Evolutionary conservation across 2,797 vertebrate genomes (phyloP), one percentile per base, ranked within the genome.

Genomic region (Darevskia mixta): DNA sequence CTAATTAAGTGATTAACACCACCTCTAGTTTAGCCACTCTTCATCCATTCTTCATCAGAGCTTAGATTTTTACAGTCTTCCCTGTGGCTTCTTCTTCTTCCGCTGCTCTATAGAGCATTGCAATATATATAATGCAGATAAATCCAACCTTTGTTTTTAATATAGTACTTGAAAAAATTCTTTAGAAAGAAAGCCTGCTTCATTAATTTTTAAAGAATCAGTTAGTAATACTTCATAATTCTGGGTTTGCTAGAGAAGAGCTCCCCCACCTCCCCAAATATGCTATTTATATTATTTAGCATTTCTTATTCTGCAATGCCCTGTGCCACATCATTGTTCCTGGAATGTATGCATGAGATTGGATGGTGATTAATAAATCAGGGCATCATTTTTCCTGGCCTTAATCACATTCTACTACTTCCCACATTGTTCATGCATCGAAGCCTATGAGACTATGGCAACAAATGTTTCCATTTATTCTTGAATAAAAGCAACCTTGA

Each of bases 391-490:
- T 35, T 75, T 61, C 82, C 49, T 71, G 72, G 20, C 61, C 75
- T 0, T 71, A 69, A 67, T 43, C 61, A 67, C 61, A 73, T 71
- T 55, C 18, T 38, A 45, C 35, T 78, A 4, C 45, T 79, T 84
- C 38, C 43, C 10, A 55, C 45, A 67, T 41, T 1, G 0, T 91
- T 90, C 27, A 0, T 7, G 49, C 38, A 41, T 23, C 41, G 4
- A 20, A 0, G 1, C 64, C 35, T 87, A 15, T 29, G 88, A 11
- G 85, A 61, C 35, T 64, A 45, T 83, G 73, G 75, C 41, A 83
- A 79, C 85, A 90, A 79, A 86, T 87, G 27, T 86, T 90, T 73
- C 55, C 80, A 87, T 87, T 87, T 85, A 55, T 67, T 71, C 43
- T 3, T 35, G 20, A 77, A 58, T 8, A 25, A 83, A 89, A 85